These are phyloP conservation scores for Stegastes partitus DNA, from an alignment of 2,113 vertebrate species.

Conservation along the genomic window DNA sequence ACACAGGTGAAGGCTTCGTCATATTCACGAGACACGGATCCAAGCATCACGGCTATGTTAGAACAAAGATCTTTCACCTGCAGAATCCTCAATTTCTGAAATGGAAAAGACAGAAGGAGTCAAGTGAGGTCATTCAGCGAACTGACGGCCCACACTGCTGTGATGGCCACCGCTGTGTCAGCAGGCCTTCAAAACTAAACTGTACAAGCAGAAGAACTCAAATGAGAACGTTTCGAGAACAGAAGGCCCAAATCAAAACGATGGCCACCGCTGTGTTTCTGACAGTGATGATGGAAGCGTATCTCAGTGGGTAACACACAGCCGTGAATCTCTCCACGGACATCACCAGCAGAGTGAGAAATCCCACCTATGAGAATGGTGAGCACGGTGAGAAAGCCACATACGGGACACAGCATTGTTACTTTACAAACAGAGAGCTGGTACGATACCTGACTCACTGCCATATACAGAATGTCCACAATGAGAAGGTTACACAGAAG, in stretches of 20 bases:
- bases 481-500: no score
- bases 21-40: background rate
- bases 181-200: no score
- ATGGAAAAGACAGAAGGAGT: conserved; percentile 18
- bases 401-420: conserved; percentile 24
- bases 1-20: conserved; percentile 41
- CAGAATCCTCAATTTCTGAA: conserved; percentile 3
- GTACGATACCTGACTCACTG: no score
- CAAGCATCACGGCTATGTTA: background rate
- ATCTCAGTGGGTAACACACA: conserved; percentile 75
- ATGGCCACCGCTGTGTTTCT: no score
- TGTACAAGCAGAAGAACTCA: no score
- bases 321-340: conserved; percentile 78
- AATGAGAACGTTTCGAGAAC: no score
- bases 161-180: conserved; percentile 26
- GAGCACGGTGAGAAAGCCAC: conserved; percentile 34
- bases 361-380: background rate
- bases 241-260: no score
- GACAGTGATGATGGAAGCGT: conserved; percentile 64
- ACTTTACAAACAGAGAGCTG: background rate
- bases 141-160: conserved; percentile 59
- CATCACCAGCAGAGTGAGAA: conserved; percentile 77
- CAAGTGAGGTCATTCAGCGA: background rate
- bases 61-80: conserved; percentile 47
- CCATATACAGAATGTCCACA: no score